A percentile compares a stretch with the other conserved stretches of the same genome.
These are phyloP conservation scores for Leptopilina boulardi DNA, from an alignment of 1,140 invertebrate genomes.

Conservation along the genomic window DNA sequence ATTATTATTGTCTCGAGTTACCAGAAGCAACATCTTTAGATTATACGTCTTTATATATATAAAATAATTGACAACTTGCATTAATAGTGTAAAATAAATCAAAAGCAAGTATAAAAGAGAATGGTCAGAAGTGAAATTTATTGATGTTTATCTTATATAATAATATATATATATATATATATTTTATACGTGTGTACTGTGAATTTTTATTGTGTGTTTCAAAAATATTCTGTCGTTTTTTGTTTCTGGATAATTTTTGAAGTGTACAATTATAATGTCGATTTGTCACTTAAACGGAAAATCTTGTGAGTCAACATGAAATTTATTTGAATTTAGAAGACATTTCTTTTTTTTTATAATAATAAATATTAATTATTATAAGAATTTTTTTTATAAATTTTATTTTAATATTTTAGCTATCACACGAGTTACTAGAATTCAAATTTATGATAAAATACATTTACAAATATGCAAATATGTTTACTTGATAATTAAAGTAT, in stretches of 20 bases:
- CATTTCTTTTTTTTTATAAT: too few species aligned
- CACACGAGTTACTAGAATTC: too few species aligned
- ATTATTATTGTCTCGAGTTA: constrained; percentile 32
- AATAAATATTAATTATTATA: too few species aligned
- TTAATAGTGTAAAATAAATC: constrained; percentile 16
- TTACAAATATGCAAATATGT: too few species aligned
- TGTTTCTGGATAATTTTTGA: background rate
- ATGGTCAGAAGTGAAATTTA: constrained; percentile 27
- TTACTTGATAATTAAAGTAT: too few species aligned
- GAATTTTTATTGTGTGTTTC: constrained; percentile 18
- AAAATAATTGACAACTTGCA: constrained; percentile 11
- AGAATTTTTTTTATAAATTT: too few species aligned
- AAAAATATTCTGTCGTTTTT: constrained; percentile 24
- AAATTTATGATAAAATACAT: too few species aligned
- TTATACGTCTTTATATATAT: background rate
- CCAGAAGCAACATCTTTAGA: constrained; percentile 29
- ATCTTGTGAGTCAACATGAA: too few species aligned
- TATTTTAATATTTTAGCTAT: too few species aligned
- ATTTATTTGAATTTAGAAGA: too few species aligned
- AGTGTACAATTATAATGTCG: background rate
- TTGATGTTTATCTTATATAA: background rate
- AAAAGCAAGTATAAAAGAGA: constrained; percentile 27
- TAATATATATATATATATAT: background rate
- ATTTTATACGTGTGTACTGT: constrained; percentile 24
- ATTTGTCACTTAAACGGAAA: background rate